These are phyloP conservation scores for Serinus canaria DNA, from an alignment of 2,113 vertebrate genomes.

Conservation along the genomic window DNA sequence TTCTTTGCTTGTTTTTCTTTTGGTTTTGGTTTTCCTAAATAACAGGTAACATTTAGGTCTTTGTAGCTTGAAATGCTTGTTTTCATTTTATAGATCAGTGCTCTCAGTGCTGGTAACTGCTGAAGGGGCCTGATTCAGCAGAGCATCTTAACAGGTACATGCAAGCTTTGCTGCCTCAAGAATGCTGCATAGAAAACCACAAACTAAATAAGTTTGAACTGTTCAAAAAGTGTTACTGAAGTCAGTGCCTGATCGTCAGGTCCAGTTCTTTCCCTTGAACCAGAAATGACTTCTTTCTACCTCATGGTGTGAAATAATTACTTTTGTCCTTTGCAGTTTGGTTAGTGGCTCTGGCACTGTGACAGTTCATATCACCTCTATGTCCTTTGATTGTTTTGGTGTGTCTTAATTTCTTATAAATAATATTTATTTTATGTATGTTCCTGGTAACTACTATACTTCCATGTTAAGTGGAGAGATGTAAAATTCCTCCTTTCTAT, in stretches of 20 bases:
- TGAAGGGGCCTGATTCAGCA: slow-evolving; percentile 5
- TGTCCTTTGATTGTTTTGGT: not conserved
- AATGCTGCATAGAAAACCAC: not conserved
- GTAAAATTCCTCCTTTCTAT: not conserved
- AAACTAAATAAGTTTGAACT: not conserved
- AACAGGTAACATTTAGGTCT: not conserved
- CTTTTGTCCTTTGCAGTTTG: not conserved
- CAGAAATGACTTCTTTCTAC: not conserved
- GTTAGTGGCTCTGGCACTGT: not conserved
- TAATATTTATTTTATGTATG: not conserved
- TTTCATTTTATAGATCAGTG: not conserved
- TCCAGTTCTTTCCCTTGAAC: not conserved
- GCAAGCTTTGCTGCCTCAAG: not conserved
- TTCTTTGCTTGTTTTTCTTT: not conserved
- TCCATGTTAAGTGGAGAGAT: not conserved
- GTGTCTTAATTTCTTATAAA: not conserved
- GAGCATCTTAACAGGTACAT: not conserved
- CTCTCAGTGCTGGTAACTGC: not conserved
- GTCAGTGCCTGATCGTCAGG: not conserved
- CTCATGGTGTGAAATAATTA: not conserved
- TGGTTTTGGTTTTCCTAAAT: not conserved
- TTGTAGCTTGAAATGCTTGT: not conserved
- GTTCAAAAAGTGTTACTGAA: not conserved
- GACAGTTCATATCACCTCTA: not conserved
- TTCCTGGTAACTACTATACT: not conserved